A percentile compares a stretch with the other conserved stretches of the same genome.
Conservation (phyloP, 2,797 vertebrate species). For the Eutrigla gurnardus region DNA sequence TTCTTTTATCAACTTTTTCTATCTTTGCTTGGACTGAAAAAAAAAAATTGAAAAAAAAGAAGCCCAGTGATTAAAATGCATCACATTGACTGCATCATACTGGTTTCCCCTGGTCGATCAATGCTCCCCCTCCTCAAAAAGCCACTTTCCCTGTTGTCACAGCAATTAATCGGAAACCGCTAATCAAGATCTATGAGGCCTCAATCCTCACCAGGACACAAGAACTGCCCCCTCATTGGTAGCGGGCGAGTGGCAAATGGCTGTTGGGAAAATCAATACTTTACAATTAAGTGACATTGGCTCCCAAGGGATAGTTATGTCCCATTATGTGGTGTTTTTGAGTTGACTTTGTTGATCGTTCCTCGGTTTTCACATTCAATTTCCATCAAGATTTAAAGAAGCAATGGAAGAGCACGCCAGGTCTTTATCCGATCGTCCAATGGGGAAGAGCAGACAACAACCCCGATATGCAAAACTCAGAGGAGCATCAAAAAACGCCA, state of each 20-base stretch:
- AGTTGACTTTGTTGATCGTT: slow-evolving; percentile 1
- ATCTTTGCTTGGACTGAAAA: background rate
- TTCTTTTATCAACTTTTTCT: background rate
- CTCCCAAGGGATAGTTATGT: slow-evolving; percentile 37
- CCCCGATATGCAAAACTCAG: slow-evolving; percentile 43
- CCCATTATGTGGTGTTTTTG: slow-evolving; percentile 47
- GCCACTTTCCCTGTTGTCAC: slow-evolving; percentile 45
- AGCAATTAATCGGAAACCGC: slow-evolving; percentile 62
- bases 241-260: slow-evolving; percentile 51
- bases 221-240: slow-evolving; percentile 55
- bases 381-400: background rate
- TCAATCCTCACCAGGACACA: slow-evolving; percentile 52
- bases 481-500: background rate
- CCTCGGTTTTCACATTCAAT: slow-evolving; percentile 2
- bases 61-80: background rate
- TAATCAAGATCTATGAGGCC: slow-evolving; percentile 71
- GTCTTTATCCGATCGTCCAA: slow-evolving; percentile 27
- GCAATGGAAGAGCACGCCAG: background rate
- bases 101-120: slow-evolving; percentile 44
- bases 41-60: background rate
- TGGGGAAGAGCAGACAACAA: slow-evolving; percentile 15
- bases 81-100: slow-evolving; percentile 20
- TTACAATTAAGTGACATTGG: slow-evolving; percentile 72
- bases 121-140: slow-evolving; percentile 9
- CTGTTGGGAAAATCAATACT: slow-evolving; percentile 67